phyloP scores from a whole-genome alignment of 2,888 invertebrate species.

The Ophioninae sp. region DNA sequence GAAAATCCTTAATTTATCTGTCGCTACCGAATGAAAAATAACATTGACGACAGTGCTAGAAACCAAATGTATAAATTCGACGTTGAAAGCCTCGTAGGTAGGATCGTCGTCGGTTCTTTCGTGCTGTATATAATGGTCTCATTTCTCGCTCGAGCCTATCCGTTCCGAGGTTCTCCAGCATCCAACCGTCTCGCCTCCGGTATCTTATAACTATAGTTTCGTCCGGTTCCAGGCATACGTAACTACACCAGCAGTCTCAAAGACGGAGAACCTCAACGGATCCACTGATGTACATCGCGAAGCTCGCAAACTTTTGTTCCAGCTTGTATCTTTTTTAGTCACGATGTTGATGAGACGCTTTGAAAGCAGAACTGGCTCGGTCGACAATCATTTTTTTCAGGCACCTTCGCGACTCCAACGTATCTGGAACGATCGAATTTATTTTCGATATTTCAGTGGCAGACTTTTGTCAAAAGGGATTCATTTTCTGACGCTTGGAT shows the following conservation, averaged over 20 bases:
- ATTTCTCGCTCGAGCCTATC: conserved; percentile 48
- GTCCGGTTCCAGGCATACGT: conserved; percentile 45
- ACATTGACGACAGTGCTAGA: neutral
- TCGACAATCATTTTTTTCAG: conserved; percentile 6
- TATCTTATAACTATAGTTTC: conserved; percentile 31
- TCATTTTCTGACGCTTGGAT: too few species aligned
- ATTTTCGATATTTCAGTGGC: neutral
- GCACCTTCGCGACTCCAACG: neutral
- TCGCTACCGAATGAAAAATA: neutral
- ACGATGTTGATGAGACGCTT: conserved; percentile 34
- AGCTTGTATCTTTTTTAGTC: conserved; percentile 31
- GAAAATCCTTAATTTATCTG: neutral
- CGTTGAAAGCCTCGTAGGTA: conserved; percentile 1
- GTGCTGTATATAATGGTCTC: conserved; percentile 40
- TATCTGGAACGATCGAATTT: neutral
- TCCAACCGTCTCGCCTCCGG: conserved; percentile 48
- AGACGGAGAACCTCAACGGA: conserved; percentile 14
- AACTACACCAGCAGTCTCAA: conserved; percentile 27
- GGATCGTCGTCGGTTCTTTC: conserved; percentile 17
- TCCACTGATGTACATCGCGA: conserved; percentile 30
- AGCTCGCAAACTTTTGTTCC: conserved; percentile 19
- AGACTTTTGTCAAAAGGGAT: neutral
- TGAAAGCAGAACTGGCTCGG: conserved; percentile 17
- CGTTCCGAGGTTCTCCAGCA: conserved; percentile 32
- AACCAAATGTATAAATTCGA: neutral